Conservation (phyloP, 2,113 vertebrate genomes). For the Ciconia maguari region DNA sequence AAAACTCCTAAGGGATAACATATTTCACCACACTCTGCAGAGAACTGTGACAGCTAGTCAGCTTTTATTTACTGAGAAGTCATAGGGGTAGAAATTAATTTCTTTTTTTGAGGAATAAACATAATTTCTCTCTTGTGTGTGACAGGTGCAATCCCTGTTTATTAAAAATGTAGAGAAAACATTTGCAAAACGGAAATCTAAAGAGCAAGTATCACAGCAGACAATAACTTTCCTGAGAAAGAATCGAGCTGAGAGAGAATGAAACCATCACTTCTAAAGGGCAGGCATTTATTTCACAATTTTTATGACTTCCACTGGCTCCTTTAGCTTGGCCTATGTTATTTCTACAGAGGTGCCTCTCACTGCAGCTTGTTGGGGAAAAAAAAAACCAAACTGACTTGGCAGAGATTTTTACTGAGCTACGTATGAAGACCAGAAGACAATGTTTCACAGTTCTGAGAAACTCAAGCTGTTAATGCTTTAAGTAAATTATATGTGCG, state of each 20-base stretch:
- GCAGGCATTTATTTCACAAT: background rate
- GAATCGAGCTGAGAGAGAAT: background rate
- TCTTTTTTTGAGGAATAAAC: background rate
- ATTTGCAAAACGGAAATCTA: background rate
- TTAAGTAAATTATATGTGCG: background rate
- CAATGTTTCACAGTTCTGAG: background rate
- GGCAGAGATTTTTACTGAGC: background rate
- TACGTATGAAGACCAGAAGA: background rate
- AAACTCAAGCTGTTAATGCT: background rate
- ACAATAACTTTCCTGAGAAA: background rate
- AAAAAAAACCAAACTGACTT: background rate
- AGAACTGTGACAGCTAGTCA: background rate
- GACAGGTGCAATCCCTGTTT: background rate
- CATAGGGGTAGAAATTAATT: background rate
- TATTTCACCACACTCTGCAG: background rate
- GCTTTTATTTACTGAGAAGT: background rate
- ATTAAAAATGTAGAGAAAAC: background rate
- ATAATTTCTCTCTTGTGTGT: background rate
- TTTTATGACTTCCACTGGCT: background rate
- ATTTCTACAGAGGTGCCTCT: background rate
- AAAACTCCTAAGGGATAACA: background rate
- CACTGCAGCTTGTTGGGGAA: background rate
- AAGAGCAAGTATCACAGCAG: background rate
- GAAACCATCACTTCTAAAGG: background rate
- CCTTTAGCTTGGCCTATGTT: background rate